Evolutionary conservation across 2,797 vertebrate species (phyloP), one percentile per base, ranked within the genome.

Genomic region (Buphagus erythrorhynchus): DNA sequence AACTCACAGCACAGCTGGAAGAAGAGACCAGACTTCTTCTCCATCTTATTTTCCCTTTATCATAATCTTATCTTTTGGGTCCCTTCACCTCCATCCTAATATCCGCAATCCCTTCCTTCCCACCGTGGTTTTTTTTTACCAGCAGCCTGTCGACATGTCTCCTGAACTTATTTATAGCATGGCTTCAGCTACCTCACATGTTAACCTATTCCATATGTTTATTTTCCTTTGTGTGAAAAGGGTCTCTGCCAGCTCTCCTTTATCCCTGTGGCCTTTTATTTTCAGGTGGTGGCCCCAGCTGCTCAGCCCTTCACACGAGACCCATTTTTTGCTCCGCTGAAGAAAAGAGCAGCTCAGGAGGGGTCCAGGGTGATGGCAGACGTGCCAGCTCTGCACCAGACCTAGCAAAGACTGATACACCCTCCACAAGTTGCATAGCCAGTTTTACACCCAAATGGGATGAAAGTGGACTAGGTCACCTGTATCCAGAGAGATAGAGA

Each of bases 161-260:
- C 91, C 84, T 93, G 81, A 90, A 90, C 68, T 93, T 93, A 92
- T 96, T 96, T 95, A 94, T 90, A 88, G 72, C 12, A 2, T 0
- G 0, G 85, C 76, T 96, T 88, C 95, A 96, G 78, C 55, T 92
- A 89, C 92, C 92, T 93, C 89, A 42, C 79, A 90, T 63, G 72
- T 88, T 96, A 96, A 97, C 69, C 51, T 84, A 4, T 90, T 93
- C 95, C 96, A 95, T 83, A 90, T 96, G 96, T 75, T 94, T 91
- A 75, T 69, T 91, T 26, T 26, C 24, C 58, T 94, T 96, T 83
- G 68, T 88, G 89, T 78, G 62, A 86, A 94, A 86, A 12, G 22
- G 29, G 42, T 33, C 78, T 88, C 76, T 0, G 0, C 6, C 5
- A 78, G 46, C 13, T 65, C 51, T 83, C 62, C 92, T 83, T 93